phyloP scores from a whole-genome alignment of 2,888 invertebrate species.

The Thereva nobilitata region DNA sequence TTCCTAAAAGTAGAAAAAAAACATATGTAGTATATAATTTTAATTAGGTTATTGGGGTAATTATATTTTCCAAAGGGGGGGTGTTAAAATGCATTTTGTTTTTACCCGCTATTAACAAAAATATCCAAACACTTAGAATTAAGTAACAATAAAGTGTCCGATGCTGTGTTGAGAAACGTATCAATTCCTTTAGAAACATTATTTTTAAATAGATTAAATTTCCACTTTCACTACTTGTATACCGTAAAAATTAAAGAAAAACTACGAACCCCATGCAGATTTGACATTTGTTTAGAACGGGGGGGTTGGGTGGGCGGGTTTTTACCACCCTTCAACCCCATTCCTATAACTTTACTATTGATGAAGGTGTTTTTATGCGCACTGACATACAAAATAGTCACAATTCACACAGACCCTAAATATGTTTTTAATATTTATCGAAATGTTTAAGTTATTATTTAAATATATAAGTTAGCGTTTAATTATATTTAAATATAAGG shows the following conservation, averaged over 20 bases:
- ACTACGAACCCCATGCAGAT: constrained; percentile 8
- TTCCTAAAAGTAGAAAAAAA: constrained; percentile 60
- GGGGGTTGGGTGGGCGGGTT: not conserved
- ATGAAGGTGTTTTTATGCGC: no score
- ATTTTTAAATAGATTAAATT: constrained; percentile 12
- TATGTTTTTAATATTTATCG: no score
- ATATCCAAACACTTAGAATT: constrained; percentile 80
- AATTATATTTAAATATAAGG: no score
- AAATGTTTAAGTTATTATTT: no score
- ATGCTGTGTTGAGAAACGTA: constrained; percentile 69
- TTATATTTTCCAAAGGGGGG: not conserved
- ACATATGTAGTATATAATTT: not conserved
- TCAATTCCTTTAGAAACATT: constrained; percentile 61
- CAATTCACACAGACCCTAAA: no score
- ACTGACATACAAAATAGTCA: no score
- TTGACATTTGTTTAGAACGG: constrained; percentile 13
- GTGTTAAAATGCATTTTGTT: not conserved
- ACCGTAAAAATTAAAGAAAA: constrained; percentile 11
- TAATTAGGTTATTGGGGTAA: constrained; percentile 31
- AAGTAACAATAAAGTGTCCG: constrained; percentile 81
- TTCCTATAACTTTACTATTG: no score
- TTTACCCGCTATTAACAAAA: constrained; percentile 74
- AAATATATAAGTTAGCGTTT: no score
- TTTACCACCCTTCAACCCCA: not conserved
- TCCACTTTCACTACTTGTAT: not conserved